Conservation (phyloP, 2,113 vertebrate species). For the Canis aureus region DNA sequence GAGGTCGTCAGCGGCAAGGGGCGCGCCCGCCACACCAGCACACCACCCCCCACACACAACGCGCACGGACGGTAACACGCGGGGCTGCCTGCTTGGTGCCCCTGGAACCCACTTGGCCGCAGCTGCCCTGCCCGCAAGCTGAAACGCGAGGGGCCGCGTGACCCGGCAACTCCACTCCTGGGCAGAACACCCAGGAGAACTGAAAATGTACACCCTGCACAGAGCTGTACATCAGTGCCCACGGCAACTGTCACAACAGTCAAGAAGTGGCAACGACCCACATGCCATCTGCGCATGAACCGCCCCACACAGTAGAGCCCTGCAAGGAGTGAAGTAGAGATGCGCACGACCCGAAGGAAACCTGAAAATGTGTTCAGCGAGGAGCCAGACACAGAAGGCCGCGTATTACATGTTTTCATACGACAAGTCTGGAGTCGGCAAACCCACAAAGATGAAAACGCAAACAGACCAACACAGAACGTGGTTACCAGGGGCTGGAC, state of each 20-base stretch:
- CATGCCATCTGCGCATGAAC: fast-evolving
- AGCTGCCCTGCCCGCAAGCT: too few relatives aligned
- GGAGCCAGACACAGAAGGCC: neutral
- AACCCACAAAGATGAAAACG: neutral
- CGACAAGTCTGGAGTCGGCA: neutral
- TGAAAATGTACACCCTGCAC: fast-evolving
- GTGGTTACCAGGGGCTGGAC: neutral
- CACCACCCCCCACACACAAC: fast-evolving
- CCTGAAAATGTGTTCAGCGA: neutral
- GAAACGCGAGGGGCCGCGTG: neutral
- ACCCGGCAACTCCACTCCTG: neutral
- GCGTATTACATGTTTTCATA: fast-evolving
- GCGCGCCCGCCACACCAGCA: neutral
- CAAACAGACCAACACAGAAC: neutral
- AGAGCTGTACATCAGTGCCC: too few relatives aligned
- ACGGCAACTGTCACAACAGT: neutral
- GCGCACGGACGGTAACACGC: too few relatives aligned
- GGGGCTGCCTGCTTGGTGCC: too few relatives aligned
- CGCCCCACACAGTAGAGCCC: fast-evolving
- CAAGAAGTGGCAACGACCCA: neutral
- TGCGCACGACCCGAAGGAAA: neutral
- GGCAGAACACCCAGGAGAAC: neutral
- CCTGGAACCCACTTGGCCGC: too few relatives aligned
- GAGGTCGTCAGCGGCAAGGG: fast-evolving
- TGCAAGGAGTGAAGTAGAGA: fast-evolving